These are phyloP conservation scores for Eilema griseolum DNA, from an alignment of 2,888 invertebrate genomes.

Conservation along the genomic window DNA sequence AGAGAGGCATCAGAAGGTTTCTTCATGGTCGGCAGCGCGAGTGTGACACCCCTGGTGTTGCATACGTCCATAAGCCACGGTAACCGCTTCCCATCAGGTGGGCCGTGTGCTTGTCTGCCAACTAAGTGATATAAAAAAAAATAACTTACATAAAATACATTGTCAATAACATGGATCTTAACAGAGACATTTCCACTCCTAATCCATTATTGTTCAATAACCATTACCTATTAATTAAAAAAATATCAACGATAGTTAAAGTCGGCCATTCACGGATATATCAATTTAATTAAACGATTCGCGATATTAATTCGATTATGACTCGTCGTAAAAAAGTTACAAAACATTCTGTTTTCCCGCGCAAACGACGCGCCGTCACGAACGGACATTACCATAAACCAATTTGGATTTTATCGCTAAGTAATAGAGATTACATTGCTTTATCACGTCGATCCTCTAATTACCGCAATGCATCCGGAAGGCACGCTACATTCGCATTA, in stretches of 20 bases:
- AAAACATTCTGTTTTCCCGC: conserved; percentile 72
- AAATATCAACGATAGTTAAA: conserved; percentile 50
- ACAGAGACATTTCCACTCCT: neutral
- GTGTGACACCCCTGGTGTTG: no score
- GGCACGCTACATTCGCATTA: conserved; percentile 63
- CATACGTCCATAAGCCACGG: no score
- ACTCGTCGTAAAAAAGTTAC: conserved; percentile 80
- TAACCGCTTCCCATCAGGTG: no score
- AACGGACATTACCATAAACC: conserved; percentile 72
- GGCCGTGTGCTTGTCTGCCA: no score
- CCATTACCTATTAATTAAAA: conserved; percentile 45
- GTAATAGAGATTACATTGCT: conserved; percentile 83
- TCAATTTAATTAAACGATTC: conserved; percentile 85
- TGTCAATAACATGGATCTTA: neutral
- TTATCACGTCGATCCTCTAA: conserved; percentile 76
- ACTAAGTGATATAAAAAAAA: no score
- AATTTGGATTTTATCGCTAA: conserved; percentile 80
- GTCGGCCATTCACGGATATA: conserved; percentile 62
- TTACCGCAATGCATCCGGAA: conserved; percentile 71
- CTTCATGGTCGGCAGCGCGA: no score
- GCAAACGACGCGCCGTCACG: conserved; percentile 76
- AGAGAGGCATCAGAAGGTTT: no score
- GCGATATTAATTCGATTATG: conserved; percentile 85
- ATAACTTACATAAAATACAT: no score
- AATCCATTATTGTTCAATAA: conserved; percentile 35